Percentiles rank a stretch among this genome's conserved stretches.
Conservation (phyloP, 2,888 invertebrate species). For the Drosophila meridionalis region DNA sequence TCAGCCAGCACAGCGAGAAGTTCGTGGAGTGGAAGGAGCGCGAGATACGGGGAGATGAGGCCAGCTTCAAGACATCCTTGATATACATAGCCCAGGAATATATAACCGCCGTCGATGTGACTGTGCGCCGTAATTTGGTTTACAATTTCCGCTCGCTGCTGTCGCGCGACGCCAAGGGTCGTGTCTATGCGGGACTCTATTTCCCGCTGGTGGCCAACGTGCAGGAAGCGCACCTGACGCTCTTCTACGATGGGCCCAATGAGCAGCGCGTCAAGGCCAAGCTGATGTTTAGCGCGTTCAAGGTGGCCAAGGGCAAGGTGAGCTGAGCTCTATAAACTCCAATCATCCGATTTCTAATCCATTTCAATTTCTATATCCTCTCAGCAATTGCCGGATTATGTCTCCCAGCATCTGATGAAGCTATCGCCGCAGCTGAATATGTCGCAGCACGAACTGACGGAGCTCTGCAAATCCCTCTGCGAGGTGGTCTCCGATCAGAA, state of each 20-base stretch:
- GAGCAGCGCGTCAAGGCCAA: conserved; percentile 90
- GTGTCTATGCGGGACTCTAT: conserved; percentile 93
- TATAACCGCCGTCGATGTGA: conserved; percentile 92
- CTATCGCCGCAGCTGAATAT: conserved; percentile 91
- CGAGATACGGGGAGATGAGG: conserved; percentile 89
- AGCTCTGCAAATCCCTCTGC: conserved; percentile 88
- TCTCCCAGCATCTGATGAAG: conserved; percentile 87
- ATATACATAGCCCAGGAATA: conserved; percentile 93
- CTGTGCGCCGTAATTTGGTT: conserved; percentile 94
- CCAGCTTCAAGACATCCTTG: conserved; percentile 89
- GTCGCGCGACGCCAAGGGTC: conserved; percentile 93
- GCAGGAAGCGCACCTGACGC: conserved; percentile 89
- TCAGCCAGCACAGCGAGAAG: conserved; percentile 88
- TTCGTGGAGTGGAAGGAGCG: conserved; percentile 95
- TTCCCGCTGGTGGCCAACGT: conserved; percentile 90
- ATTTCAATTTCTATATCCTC: not conserved
- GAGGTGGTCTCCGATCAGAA: conserved; percentile 89
- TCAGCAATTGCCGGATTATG: conserved; percentile 87
- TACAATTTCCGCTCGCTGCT: conserved; percentile 92
- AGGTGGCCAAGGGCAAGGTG: conserved; percentile 87
- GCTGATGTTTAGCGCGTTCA: conserved; percentile 90
- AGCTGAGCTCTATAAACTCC: not conserved
- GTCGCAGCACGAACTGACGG: conserved; percentile 87
- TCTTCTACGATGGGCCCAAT: conserved; percentile 89
- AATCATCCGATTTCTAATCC: not conserved